These are phyloP conservation scores for Bombus impatiens DNA, from an alignment of 1,140 invertebrate genomes.

Conservation along the genomic window DNA sequence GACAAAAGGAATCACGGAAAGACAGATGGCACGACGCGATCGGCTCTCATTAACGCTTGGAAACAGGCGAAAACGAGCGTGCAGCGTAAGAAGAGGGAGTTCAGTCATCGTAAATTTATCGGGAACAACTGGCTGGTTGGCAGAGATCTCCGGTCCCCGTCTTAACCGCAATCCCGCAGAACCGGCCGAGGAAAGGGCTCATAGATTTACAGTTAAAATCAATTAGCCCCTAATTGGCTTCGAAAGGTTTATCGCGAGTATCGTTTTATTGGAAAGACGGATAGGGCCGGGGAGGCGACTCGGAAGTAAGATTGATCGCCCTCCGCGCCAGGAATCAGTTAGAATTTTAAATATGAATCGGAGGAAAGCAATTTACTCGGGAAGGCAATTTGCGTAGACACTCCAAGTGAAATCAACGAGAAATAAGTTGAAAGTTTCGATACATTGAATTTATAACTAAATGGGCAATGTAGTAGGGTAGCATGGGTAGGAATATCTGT, in stretches of 20 bases:
- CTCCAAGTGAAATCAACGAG: background rate
- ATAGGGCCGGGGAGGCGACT: background rate
- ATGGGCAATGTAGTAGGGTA: background rate
- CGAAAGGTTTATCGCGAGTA: conserved; percentile 39
- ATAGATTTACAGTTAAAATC: conserved; percentile 77
- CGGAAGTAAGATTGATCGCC: conserved; percentile 32
- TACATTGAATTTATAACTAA: background rate
- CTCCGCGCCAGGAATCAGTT: background rate
- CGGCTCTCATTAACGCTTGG: conserved; percentile 68
- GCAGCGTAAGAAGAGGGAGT: conserved; percentile 46
- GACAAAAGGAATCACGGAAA: conserved; percentile 48
- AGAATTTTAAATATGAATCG: conserved; percentile 14
- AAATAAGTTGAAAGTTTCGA: background rate
- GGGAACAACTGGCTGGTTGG: conserved; percentile 67
- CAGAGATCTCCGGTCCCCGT: conserved; percentile 35
- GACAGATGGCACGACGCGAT: conserved; percentile 66
- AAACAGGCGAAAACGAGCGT: conserved; percentile 46
- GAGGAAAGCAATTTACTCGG: background rate
- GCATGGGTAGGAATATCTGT: background rate
- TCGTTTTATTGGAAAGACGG: conserved; percentile 53
- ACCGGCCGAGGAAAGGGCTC: conserved; percentile 41
- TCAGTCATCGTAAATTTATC: conserved; percentile 71
- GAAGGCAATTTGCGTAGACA: background rate
- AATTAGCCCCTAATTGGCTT: conserved; percentile 72
- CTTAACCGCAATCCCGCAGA: conserved; percentile 57